Base-by-base conservation (phyloP, 2,113 vertebrate genomes). In the Ameiurus melas region DNA sequence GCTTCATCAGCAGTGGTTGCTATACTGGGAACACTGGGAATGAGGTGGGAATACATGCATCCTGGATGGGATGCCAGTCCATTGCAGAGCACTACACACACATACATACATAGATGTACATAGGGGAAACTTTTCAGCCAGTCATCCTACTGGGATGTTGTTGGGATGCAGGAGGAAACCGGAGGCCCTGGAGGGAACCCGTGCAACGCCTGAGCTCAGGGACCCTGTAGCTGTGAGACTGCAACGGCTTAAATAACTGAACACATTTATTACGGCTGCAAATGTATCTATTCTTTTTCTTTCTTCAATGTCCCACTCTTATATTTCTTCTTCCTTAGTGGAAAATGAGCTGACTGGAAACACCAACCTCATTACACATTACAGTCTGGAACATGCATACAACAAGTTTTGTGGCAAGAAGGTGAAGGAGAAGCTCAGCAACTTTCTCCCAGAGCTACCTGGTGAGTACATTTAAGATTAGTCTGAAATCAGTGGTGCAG, bases 371-470 rank as follows among this genome's bases (percentile, higher is more conserved):
- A 99, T 99, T 91, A 98, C 98, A 19, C 97, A 99, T 93, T 99
- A 99, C 95, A 99, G 96, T 92, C 92, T 99, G 94, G 98, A 99
- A 84, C 98, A 98, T 19, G 96, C 97, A 70, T 99, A 98, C 93
- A 98, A 98, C 92, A 99, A 98, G 71, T 99, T 99, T 93, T 99
- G 98, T 81, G 98, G 98, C 20, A 99, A 99, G 94, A 99, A 99
- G 87, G 97, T 99, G 92, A 99, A 99, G 89, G 98, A 99, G 92
- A 99, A 99, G 91, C 97, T 99, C 90, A 99, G 98, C 93, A 99
- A 99, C 94, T 99, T 99, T 91, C 95, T 99, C 30, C 98, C 98
- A 0, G 98, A 99, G 93, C 93, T 99, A 91, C 98, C 98, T 57
- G 98, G 98, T 95, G 51, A 84, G 87, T 84, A 10, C 39, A 20